Base-by-base conservation (phyloP, 2,888 invertebrate species). In the Venustoraphidia nigricollis region DNA sequence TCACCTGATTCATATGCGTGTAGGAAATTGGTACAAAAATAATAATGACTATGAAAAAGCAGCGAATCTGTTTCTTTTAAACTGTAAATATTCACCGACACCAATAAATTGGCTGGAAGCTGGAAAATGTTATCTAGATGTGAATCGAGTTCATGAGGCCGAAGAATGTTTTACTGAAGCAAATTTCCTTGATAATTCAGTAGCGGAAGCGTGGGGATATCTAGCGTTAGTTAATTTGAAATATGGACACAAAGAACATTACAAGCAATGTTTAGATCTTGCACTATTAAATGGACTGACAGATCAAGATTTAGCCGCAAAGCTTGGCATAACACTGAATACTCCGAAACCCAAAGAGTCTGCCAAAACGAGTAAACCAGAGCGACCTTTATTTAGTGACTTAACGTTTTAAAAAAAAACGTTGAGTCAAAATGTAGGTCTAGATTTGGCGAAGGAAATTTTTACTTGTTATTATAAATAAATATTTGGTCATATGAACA, bases 141-240 rank as follows among this genome's bases (percentile, higher is more conserved):
- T 62, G 54, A 60, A 61, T 36, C 65, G 66, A 52, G 54, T 61
- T 35, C 40, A 62, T 9, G 63, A 62, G 48, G 65, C 67, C 1
- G 67, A 67, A 55, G 62, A 63, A 52, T 67, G 66, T 55, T 58
- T 68, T 39, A 58, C 55, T 9, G 64, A 66, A 53, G 60, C 66
- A 2, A 66, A 66, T 55, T 47, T 58, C 8, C 58, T 59, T n/a
- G 65, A 68, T 54, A 63, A 63, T 50, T 53, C 56, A 5, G 54
- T 61, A 47, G 55, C 65, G 8, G 64, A 63, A 52, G 57, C 58
- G 13, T 67, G 68, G 67, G 66, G 57, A 3, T 66, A 64, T 53
- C 56, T 67, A 35, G 57, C 62, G 10, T 51, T 66, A 44, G 55
- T 66, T 8, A 67, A 67, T 58, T 53, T 62, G 10, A 60, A 62